Conservation (phyloP, 2,888 invertebrate species). For the Trichopoda pennipes region DNA sequence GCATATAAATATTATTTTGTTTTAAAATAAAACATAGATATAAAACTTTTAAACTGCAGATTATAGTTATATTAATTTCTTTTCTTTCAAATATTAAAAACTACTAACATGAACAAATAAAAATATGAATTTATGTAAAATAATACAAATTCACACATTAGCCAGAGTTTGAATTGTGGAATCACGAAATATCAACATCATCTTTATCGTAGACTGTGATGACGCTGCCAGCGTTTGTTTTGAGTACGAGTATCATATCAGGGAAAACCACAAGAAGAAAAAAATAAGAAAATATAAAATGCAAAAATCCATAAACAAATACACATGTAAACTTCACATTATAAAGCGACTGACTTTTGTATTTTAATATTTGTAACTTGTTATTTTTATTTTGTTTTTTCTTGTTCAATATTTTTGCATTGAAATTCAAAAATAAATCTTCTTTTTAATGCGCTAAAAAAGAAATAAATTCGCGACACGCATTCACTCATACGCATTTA, state of each 20-base stretch:
- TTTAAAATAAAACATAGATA: slow-evolving; percentile 25
- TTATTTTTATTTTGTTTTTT: slow-evolving; percentile 35
- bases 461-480: slow-evolving; percentile 25
- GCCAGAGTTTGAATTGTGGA: slow-evolving; percentile 46
- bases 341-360: slow-evolving; percentile 40
- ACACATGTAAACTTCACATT: slow-evolving; percentile 52
- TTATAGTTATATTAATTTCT: slow-evolving; percentile 16
- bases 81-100: slow-evolving; percentile 1
- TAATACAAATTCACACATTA: slow-evolving; percentile 52
- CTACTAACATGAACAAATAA: slow-evolving; percentile 22
- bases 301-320: slow-evolving; percentile 52
- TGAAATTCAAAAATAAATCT: slow-evolving; percentile 65
- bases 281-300: slow-evolving; percentile 13
- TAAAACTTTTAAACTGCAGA: slow-evolving; percentile 21
- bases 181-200: slow-evolving; percentile 35
- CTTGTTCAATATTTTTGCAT: slow-evolving; percentile 43
- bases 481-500: slow-evolving; percentile 46
- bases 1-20: slow-evolving; percentile 46
- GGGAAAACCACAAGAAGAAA: slow-evolving; percentile 39
- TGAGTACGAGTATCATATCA: not conserved
- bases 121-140: slow-evolving; percentile 49
- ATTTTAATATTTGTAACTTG: slow-evolving; percentile 58
- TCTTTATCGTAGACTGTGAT: not conserved
- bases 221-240: not conserved
- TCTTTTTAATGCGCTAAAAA: slow-evolving; percentile 40